Conservation (phyloP, 2,888 invertebrate genomes). For the Orthonychiurus folsomi region DNA sequence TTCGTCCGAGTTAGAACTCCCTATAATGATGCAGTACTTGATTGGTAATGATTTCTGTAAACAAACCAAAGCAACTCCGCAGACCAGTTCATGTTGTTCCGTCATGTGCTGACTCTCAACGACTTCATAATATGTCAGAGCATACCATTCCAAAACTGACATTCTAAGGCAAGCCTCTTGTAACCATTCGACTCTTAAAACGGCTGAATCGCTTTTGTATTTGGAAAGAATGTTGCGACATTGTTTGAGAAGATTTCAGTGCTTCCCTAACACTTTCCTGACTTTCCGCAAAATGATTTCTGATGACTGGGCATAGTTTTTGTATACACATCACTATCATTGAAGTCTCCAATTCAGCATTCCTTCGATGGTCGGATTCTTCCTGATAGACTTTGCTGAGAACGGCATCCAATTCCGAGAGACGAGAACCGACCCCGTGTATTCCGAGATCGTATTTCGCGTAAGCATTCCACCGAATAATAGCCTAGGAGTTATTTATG, state of each 20-base stretch:
- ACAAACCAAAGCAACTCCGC: not conserved
- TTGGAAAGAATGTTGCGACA: constrained; percentile 22
- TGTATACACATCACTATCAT: constrained; percentile 17
- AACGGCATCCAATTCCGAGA: constrained; percentile 23
- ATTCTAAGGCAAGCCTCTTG: constrained; percentile 29
- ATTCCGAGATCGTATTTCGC: constrained; percentile 28
- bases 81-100: not conserved
- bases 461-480: constrained; percentile 37
- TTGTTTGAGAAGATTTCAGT: constrained; percentile 12
- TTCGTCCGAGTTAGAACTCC: not conserved
- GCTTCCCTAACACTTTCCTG: constrained; percentile 31
- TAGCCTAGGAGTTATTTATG: constrained; percentile 23
- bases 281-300: constrained; percentile 31
- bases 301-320: constrained; percentile 27
- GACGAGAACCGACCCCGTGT: constrained; percentile 16
- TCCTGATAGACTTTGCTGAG: constrained; percentile 11
- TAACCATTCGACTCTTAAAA: constrained; percentile 21
- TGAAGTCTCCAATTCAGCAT: constrained; percentile 10
- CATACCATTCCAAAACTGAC: constrained; percentile 36
- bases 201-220: constrained; percentile 3
- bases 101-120: not conserved
- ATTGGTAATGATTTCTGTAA: too few species aligned
- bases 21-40: too few species aligned
- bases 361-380: not conserved
- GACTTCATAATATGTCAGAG: constrained; percentile 18